phyloP scores from a whole-genome alignment of 2,797 vertebrate genomes.

The Sebastiscus tertius region DNA sequence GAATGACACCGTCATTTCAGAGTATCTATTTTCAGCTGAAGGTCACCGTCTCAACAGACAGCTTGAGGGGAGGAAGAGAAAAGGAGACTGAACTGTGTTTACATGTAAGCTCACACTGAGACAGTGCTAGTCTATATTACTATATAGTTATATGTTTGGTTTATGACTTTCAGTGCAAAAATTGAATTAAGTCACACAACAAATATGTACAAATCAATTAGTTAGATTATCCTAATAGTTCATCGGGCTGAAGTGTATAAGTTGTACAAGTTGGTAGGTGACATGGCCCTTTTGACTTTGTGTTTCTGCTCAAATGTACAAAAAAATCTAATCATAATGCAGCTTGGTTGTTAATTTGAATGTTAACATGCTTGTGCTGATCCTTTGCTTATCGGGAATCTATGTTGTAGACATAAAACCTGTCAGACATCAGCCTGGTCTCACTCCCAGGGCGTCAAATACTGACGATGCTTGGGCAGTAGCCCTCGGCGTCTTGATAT shows the following conservation, averaged over 20 bases:
- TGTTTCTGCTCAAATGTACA: neutral
- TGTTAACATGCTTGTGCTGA: neutral
- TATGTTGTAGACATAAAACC: neutral
- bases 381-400: neutral
- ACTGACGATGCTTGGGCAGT: too few relatives aligned
- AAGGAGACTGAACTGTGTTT: constrained; percentile 11
- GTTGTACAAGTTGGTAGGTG: neutral
- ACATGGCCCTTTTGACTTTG: neutral
- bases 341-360: neutral
- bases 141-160: neutral
- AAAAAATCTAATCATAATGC: neutral
- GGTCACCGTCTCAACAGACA: constrained; percentile 44
- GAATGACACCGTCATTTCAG: constrained; percentile 42
- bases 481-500: too few relatives aligned
- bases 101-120: neutral
- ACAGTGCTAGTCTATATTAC: neutral
- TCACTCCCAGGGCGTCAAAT: too few relatives aligned
- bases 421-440: neutral
- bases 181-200: neutral
- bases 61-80: neutral
- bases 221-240: neutral
- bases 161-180: neutral
- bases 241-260: neutral
- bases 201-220: neutral
- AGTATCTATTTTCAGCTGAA: constrained; percentile 50